Percentiles rank a stretch among this genome's conserved stretches.
phyloP scores from a whole-genome alignment of 2,113 vertebrate genomes.

The Leucoraja erinaceus region DNA sequence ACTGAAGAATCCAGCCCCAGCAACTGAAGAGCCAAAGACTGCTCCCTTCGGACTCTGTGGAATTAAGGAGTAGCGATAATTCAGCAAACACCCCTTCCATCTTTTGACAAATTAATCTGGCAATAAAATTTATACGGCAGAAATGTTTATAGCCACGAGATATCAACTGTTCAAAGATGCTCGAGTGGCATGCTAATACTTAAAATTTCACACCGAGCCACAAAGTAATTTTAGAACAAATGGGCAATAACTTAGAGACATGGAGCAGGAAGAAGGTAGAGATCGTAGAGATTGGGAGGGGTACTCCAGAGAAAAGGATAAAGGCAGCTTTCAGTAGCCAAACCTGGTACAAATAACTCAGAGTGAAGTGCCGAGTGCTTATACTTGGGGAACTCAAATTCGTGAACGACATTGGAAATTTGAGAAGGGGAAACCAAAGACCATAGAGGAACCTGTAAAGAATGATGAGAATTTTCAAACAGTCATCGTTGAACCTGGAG shows the following conservation, averaged over 20 bases:
- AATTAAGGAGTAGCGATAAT: too few species aligned
- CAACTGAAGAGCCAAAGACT: background rate
- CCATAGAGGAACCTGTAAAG: background rate
- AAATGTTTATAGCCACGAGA: too few species aligned
- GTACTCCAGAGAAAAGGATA: too few species aligned
- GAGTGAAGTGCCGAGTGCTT: background rate
- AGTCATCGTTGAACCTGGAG: background rate
- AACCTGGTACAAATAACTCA: background rate
- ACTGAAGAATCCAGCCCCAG: conserved; percentile 77
- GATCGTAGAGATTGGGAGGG: background rate
- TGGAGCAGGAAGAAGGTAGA: background rate
- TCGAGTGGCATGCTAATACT: too few species aligned
- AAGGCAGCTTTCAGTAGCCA: background rate
- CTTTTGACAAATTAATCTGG: background rate
- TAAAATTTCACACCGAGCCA: background rate
- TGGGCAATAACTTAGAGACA: background rate
- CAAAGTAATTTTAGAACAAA: background rate
- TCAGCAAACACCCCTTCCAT: background rate
- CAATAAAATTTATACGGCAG: background rate
- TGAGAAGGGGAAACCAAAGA: background rate
- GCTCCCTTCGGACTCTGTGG: background rate
- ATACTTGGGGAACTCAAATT: background rate
- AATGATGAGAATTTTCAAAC: background rate
- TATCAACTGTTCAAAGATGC: background rate
- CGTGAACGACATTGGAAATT: background rate